A percentile compares a stretch with the other conserved stretches of the same genome.
These are phyloP conservation scores for Porites divaricata DNA, from an alignment of 92 coral and sea anemone genomes.

Conservation along the genomic window DNA sequence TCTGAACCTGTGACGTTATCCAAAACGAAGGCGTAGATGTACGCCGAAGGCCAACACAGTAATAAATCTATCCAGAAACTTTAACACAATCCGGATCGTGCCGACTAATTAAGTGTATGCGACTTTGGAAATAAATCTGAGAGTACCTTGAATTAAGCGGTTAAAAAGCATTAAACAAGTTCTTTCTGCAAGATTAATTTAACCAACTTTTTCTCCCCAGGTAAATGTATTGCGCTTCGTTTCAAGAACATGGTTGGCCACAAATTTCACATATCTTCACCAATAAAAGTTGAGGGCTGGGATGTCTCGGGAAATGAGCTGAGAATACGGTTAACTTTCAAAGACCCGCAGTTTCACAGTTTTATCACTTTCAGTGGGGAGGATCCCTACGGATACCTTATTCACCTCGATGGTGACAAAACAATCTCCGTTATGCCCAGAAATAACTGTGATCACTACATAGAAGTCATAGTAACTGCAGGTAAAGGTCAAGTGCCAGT, in stretches of 20 bases:
- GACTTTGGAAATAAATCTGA: no score
- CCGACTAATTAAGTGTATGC: no score
- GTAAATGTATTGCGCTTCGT: constrained; percentile 85
- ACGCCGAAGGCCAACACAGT: no score
- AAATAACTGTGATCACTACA: constrained; percentile 72
- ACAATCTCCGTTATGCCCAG: constrained; percentile 92
- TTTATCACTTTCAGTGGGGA: constrained; percentile 78
- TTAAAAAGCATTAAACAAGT: no score
- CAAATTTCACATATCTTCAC: constrained; percentile 61
- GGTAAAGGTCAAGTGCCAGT: constrained; percentile 49
- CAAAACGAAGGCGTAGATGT: no score
- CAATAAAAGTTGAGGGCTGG: constrained; percentile 73
- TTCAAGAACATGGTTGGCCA: constrained; percentile 73
- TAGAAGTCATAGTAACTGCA: constrained; percentile 83
- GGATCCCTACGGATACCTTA: constrained; percentile 59
- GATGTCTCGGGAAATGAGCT: constrained; percentile 69
- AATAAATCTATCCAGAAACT: no score
- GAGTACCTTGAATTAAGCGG: no score
- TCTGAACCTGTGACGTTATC: no score
- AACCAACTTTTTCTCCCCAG: constrained; percentile 26
- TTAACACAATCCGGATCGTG: no score
- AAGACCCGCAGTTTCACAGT: constrained; percentile 84
- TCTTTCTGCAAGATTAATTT: no score
- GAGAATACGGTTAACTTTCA: constrained; percentile 80
- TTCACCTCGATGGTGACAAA: constrained; percentile 86